These are phyloP conservation scores for Drosophila lowei DNA, from an alignment of 1,140 invertebrate genomes.

Conservation along the genomic window DNA sequence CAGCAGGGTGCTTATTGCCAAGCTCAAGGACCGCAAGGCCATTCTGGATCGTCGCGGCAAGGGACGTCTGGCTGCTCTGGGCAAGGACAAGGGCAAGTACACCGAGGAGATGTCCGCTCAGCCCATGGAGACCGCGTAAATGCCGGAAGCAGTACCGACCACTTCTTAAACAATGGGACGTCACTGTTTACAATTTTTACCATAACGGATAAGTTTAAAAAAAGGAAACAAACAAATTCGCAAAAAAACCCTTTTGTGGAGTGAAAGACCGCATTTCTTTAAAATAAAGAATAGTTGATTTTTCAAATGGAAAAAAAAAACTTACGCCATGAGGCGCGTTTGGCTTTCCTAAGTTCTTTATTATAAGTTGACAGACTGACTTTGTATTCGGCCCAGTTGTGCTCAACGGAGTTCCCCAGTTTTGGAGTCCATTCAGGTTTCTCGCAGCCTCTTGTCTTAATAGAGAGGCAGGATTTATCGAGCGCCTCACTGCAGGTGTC, in stretches of 20 bases:
- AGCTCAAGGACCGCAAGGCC: conserved; percentile 98
- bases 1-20: conserved; percentile 99
- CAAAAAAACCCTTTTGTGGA: conserved; percentile 59
- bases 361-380: too few species aligned
- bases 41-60: conserved; percentile 98
- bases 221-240: conserved; percentile 49
- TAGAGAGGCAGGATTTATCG: too few species aligned
- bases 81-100: conserved; percentile 99
- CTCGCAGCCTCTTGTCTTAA: too few species aligned
- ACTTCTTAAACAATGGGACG: conserved; percentile 30
- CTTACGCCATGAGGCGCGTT: too few species aligned
- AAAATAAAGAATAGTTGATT: conserved; percentile 75
- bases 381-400: too few species aligned
- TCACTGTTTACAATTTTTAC: conserved; percentile 72
- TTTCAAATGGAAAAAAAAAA: conserved; percentile 59
- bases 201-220: conserved; percentile 72
- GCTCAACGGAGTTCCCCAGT: too few species aligned
- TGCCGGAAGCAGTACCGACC: conserved; percentile 31
- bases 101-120: conserved; percentile 94
- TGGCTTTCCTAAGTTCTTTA: too few species aligned
- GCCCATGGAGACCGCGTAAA: conserved; percentile 87
- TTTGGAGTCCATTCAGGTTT: too few species aligned
- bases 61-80: conserved; percentile 94
- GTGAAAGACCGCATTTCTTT: conserved; percentile 66
- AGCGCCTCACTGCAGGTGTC: too few species aligned